Percentiles rank a stretch among this genome's conserved stretches.
phyloP scores from a whole-genome alignment of 2,113 vertebrate species.

The Thermophis baileyi region DNA sequence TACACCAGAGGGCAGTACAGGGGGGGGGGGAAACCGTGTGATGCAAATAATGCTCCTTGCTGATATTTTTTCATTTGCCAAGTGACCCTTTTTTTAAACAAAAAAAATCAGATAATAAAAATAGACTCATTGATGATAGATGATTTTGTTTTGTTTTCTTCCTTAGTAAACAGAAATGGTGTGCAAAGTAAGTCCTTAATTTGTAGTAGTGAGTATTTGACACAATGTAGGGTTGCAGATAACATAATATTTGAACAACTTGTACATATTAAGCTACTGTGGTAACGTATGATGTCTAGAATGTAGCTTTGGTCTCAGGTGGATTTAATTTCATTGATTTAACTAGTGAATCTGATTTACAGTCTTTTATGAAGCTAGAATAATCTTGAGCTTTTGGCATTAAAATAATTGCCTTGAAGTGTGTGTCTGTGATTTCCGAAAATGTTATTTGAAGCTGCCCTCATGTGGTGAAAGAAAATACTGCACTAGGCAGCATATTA shows the following conservation, averaged over 20 bases:
- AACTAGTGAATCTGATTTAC: not conserved
- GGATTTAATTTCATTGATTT: not conserved
- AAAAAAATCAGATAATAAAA: not conserved
- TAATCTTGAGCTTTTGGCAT: not conserved
- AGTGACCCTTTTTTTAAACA: not conserved
- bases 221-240: not conserved
- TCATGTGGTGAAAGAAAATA: constrained; percentile 4
- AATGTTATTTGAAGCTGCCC: constrained; percentile 9
- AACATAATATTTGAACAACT: fast-evolving
- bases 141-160: constrained; percentile 13
- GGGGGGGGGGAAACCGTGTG: no score
- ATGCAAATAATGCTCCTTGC: fast-evolving
- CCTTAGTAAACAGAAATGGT: not conserved
- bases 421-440: not conserved
- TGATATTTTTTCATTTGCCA: fast-evolving
- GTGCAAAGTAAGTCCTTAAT: not conserved
- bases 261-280: not conserved
- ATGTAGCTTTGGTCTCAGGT: not conserved
- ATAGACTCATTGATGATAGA: not conserved
- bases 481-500: not conserved
- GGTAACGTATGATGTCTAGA: not conserved
- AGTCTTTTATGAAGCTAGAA: not conserved
- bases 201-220: not conserved
- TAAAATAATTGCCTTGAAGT: not conserved
- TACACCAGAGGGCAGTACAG: constrained; percentile 68